Evolutionary conservation across 2,113 vertebrate genomes (phyloP).

Genomic region (Lates calcarifer): DNA sequence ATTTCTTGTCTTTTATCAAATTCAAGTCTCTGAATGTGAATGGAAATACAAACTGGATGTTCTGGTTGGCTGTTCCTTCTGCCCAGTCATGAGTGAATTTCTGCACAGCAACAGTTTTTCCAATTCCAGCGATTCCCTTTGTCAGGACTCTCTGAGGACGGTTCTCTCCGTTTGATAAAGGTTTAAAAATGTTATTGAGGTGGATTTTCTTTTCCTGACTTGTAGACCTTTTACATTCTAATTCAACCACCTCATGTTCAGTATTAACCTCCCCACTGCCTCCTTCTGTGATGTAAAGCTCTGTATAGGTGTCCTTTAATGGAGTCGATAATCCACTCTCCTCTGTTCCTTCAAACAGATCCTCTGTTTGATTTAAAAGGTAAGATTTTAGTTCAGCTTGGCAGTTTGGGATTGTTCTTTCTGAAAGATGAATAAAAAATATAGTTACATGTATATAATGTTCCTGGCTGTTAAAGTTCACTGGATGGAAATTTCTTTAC

Average conservation of each 20-base stretch:
- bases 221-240: neutral
- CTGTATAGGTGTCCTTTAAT: neutral
- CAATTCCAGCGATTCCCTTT: slow-evolving; percentile 46
- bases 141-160: slow-evolving; percentile 33
- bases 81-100: slow-evolving; percentile 46
- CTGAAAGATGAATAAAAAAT: slow-evolving; percentile 26
- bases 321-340: neutral
- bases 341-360: slow-evolving; percentile 4
- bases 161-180: neutral
- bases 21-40: slow-evolving; percentile 51
- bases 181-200: slow-evolving; percentile 30
- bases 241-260: slow-evolving; percentile 29
- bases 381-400: slow-evolving; percentile 16
- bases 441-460: too few relatives aligned
- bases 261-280: slow-evolving; percentile 17
- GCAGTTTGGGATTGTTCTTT: neutral
- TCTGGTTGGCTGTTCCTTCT: slow-evolving; percentile 3
- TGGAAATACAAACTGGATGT: slow-evolving; percentile 19
- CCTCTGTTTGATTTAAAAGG: neutral
- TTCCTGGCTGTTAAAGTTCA: too few relatives aligned
- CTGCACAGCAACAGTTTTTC: slow-evolving; percentile 46
- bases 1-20: neutral
- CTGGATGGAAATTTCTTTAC: too few relatives aligned
- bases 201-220: slow-evolving; percentile 17
- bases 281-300: slow-evolving; percentile 25